Evolutionary conservation across 2,888 invertebrate species (phyloP).

Genomic region (Tiliacea aurago): DNA sequence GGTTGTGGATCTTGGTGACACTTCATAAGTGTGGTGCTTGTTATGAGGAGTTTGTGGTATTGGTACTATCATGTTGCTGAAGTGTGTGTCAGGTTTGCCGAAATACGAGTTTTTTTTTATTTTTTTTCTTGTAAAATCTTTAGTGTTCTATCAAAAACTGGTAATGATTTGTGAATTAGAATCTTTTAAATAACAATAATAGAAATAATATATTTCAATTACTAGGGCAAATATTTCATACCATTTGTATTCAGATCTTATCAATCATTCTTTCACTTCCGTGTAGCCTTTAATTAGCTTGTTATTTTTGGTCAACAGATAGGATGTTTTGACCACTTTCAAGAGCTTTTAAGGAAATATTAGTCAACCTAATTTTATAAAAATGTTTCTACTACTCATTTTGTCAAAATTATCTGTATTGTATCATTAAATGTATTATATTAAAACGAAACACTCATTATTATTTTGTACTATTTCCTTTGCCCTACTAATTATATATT

Average conservation of each 20-base stretch:
- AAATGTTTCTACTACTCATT: neutral
- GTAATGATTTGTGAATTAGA: neutral
- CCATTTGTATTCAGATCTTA: constrained; percentile 14
- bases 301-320: neutral
- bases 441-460: neutral
- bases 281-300: neutral
- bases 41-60: constrained; percentile 36
- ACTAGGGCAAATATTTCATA: neutral
- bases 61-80: constrained; percentile 35
- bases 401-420: constrained; percentile 12
- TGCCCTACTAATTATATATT: neutral
- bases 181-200: neutral
- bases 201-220: neutral
- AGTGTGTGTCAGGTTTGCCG: constrained; percentile 29
- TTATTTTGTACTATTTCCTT: constrained; percentile 2
- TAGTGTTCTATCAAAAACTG: neutral
- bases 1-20: constrained; percentile 51
- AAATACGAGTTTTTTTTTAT: neutral
- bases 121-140: neutral
- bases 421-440: constrained; percentile 19
- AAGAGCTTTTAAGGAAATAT: neutral
- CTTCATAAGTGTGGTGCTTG: constrained; percentile 49
- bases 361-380: neutral
- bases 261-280: constrained; percentile 35
- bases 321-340: constrained; percentile 10